phyloP scores from a whole-genome alignment of 2,888 invertebrate species.

The Apamea sordens region DNA sequence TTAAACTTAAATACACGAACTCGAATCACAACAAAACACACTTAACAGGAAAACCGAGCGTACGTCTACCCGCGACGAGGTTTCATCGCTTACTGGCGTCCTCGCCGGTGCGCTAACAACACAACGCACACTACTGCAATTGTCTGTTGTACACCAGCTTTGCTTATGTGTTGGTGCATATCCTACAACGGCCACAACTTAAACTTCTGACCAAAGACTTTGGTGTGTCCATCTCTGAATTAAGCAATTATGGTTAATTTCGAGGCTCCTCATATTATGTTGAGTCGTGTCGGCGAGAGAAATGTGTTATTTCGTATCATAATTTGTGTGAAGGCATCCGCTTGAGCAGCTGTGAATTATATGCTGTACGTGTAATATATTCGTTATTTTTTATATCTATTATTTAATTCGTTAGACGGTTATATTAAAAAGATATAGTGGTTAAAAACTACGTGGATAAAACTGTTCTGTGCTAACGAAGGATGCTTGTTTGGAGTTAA shows the following conservation, averaged over 20 bases:
- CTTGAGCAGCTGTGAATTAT: conserved; percentile 89
- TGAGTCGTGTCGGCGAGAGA: conserved; percentile 85
- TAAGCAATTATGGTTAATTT: conserved; percentile 91
- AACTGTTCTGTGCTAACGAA: conserved; percentile 62
- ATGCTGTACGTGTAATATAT: conserved; percentile 75
- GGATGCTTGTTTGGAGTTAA: conserved; percentile 61
- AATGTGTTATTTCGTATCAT: conserved; percentile 90
- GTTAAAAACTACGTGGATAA: conserved; percentile 44
- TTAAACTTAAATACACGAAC: conserved; percentile 60
- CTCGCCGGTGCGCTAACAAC: conserved; percentile 59
- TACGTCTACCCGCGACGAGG: conserved; percentile 48
- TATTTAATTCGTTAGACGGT: conserved; percentile 75
- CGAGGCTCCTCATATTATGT: conserved; percentile 87
- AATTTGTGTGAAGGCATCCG: conserved; percentile 90
- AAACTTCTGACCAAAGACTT: conserved; percentile 63
- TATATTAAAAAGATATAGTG: conserved; percentile 63
- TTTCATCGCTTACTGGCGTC: conserved; percentile 60
- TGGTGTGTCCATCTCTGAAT: conserved; percentile 80
- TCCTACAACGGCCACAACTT: conserved; percentile 51
- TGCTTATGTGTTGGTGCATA: conserved; percentile 37
- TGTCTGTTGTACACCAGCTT: conserved; percentile 4
- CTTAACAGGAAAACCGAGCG: conserved; percentile 38
- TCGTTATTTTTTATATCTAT: conserved; percentile 77
- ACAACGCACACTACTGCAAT: conserved; percentile 52
- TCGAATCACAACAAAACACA: conserved; percentile 65